Evolutionary conservation across 2,797 vertebrate genomes (phyloP).

Genomic region (Furcifer pardalis): DNA sequence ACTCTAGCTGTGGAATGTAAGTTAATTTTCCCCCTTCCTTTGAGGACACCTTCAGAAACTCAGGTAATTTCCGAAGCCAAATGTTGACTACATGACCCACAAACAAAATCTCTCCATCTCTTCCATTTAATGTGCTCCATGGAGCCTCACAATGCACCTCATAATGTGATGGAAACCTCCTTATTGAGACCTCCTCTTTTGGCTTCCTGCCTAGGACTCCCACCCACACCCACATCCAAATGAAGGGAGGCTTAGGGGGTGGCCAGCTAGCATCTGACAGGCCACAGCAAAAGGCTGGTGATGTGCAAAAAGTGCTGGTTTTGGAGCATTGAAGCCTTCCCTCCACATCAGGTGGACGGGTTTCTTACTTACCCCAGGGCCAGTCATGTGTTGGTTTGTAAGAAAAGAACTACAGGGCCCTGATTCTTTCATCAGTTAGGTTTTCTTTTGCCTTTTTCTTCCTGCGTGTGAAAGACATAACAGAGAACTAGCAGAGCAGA

Average conservation of each 20-base stretch:
- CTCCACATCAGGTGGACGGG: constrained; percentile 44
- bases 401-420: constrained; percentile 77
- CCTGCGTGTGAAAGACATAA: constrained; percentile 89
- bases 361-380: constrained; percentile 68
- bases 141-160: background rate
- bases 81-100: background rate
- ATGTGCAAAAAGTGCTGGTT: background rate
- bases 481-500: constrained; percentile 88
- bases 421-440: constrained; percentile 77
- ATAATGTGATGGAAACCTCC: background rate
- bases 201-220: background rate
- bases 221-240: too few relatives aligned
- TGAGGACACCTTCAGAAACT: background rate
- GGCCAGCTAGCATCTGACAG: background rate
- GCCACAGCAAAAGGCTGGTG: background rate
- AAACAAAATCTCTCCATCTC: background rate
- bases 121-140: background rate
- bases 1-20: background rate
- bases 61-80: background rate
- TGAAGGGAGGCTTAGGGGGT: background rate
- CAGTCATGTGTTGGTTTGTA: constrained; percentile 69
- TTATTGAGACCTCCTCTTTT: background rate
- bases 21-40: background rate
- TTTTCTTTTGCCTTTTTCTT: constrained; percentile 80
- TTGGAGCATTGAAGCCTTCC: constrained; percentile 40